phyloP scores from a whole-genome alignment of 2,888 invertebrate species.

The Caenorhabditis sp. region DNA sequence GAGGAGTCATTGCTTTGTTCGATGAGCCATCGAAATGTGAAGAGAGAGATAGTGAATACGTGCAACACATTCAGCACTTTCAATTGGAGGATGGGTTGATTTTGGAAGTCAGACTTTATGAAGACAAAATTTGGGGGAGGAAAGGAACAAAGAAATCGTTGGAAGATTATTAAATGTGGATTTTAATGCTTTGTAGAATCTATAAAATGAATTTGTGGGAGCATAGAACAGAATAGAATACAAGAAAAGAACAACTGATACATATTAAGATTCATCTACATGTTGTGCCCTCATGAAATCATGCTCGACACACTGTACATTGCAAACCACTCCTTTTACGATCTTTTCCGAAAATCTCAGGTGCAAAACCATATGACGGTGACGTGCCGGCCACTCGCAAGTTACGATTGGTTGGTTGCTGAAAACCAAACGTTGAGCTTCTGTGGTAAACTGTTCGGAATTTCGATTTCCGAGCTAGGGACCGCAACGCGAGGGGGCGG shows the following conservation, averaged over 20 bases:
- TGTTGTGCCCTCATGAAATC: not conserved
- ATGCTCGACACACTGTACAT: not conserved
- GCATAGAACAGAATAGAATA: too few relatives aligned
- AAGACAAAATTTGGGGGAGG: constrained; percentile 1
- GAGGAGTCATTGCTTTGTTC: not conserved
- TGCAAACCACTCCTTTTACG: not conserved
- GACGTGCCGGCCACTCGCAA: not conserved
- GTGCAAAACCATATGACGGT: not conserved
- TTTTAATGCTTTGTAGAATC: not conserved
- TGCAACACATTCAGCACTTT: constrained; percentile 16
- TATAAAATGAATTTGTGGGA: too few relatives aligned
- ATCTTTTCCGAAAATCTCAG: not conserved
- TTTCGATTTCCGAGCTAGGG: too few relatives aligned
- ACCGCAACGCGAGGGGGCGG: too few relatives aligned
- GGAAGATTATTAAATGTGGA: not conserved
- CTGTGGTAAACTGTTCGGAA: not conserved
- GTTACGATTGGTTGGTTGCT: not conserved
- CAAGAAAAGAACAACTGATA: too few relatives aligned
- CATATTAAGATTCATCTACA: not conserved
- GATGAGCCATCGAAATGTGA: constrained; percentile 9
- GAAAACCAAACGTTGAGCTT: not conserved
- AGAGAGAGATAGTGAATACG: constrained; percentile 1
- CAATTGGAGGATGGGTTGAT: not conserved
- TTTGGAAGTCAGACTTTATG: constrained; percentile 2
- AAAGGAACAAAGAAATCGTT: not conserved